Conservation (phyloP, 1,140 invertebrate species). For the Drosophila pectinifera region DNA sequence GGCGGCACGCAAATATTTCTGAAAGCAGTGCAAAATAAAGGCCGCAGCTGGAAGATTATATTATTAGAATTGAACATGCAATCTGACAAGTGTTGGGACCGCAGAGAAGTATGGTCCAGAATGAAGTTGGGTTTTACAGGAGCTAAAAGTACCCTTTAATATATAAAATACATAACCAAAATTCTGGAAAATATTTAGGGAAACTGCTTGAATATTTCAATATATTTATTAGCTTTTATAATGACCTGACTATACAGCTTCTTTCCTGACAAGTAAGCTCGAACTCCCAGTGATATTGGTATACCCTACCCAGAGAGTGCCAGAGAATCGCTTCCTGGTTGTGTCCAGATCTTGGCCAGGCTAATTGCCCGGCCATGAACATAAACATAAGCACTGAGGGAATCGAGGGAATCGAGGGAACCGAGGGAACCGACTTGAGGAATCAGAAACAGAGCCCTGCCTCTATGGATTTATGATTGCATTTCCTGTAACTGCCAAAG, state of each 20-base stretch:
- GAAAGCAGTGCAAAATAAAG: constrained; percentile 47
- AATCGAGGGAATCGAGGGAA: neutral
- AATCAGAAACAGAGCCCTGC: neutral
- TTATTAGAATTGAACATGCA: constrained; percentile 84
- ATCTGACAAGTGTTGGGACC: constrained; percentile 79
- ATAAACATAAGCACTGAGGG: constrained; percentile 35
- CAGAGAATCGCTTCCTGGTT: constrained; percentile 65
- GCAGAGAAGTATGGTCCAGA: neutral
- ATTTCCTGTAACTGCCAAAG: constrained; percentile 64
- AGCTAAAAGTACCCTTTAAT: neutral
- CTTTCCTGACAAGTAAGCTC: neutral
- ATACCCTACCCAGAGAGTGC: constrained; percentile 16
- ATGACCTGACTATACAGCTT: neutral
- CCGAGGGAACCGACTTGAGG: constrained; percentile 1
- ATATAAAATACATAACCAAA: neutral
- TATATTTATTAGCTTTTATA: neutral
- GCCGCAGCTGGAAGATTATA: constrained; percentile 65
- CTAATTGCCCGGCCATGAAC: constrained; percentile 65
- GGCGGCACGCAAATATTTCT: constrained; percentile 75
- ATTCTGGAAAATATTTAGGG: neutral
- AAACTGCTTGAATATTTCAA: too few species aligned
- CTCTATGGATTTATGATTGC: constrained; percentile 68
- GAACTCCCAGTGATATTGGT: neutral
- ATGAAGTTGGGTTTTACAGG: neutral
- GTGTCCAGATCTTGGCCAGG: constrained; percentile 56